Evolutionary conservation across 2,113 vertebrate species (phyloP), one percentile per base, ranked within the genome.

Genomic region (Lota lota): DNA sequence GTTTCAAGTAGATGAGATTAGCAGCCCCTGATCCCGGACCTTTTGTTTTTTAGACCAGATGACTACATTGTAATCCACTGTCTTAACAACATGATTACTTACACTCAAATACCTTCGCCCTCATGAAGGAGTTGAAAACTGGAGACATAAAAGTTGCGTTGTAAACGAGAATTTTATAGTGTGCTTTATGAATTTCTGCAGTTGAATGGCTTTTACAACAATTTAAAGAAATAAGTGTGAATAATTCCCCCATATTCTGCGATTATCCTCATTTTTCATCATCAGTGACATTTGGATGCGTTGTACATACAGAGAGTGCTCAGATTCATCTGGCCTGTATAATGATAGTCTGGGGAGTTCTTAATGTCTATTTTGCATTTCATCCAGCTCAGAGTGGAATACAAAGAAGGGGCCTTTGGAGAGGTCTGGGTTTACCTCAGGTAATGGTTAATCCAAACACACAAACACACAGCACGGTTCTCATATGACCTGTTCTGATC

Each of bases 1-100:
- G 81, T 87, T 85, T 84, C 79, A 84, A 75, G 68, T 79, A 79
- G 84, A 85, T 78, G 18, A 81, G 83, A 83, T 87, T 88, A 80
- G 64, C 68, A 67, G 75, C 18, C 65, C 24, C 20, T 72, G 68
- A 74, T 59, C 83, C 61, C 80, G 66, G 61, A 73, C 63, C 75
- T 70, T 59, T 61, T 65, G 28, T 33, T 4, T 33, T 33, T 33
- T 4, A 33, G 28, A 33, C 28, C 28, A 33, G 72, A 81, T 69
- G 36, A 58, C 17, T 57, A 75, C 77, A 85, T 47, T 74, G 56
- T 80, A 67, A 69, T 64, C 66, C 61, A 4, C 58, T 66, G 64
- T 73, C 69, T 28, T 66, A 78, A 80, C 76, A 82, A 82, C 68
- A 64, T 64, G 10, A 76, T 73, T 73, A 68, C 4, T 73, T 73